Evolutionary conservation across 2,888 invertebrate species (phyloP).

Genomic region (Drosophila pseudotakahashii): DNA sequence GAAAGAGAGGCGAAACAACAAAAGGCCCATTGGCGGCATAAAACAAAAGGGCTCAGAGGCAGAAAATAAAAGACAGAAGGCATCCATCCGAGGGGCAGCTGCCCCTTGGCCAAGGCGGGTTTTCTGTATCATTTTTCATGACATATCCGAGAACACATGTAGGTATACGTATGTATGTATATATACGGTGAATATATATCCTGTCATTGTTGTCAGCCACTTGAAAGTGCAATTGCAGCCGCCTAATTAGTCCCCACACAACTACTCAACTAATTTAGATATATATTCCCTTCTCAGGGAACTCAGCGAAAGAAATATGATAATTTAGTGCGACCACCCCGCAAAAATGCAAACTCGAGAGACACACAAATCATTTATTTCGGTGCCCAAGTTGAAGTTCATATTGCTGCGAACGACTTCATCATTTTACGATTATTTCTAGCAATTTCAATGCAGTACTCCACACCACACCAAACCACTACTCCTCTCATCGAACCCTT

Average conservation of each 20-base stretch:
- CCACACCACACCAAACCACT: too few relatives aligned
- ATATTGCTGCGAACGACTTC: conserved; percentile 60
- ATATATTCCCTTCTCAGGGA: background rate
- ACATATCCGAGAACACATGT: conserved; percentile 44
- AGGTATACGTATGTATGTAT: conserved; percentile 17
- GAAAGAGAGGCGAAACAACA: conserved; percentile 54
- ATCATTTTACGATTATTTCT: conserved; percentile 78
- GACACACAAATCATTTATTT: conserved; percentile 69
- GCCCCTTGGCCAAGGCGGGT: conserved; percentile 56
- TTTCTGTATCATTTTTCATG: conserved; percentile 79
- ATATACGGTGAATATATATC: conserved; percentile 46
- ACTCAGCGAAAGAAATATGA: conserved; percentile 38
- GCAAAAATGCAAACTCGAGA: conserved; percentile 44
- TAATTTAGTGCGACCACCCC: conserved; percentile 75
- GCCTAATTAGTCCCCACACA: conserved; percentile 62
- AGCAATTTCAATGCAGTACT: conserved; percentile 74
- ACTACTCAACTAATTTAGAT: conserved; percentile 46
- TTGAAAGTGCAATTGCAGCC: conserved; percentile 74
- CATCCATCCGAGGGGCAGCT: conserved; percentile 55
- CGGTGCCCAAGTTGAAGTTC: conserved; percentile 40
- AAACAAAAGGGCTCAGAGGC: conserved; percentile 78
- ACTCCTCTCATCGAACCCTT: conserved; percentile 20
- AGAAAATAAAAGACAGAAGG: conserved; percentile 57
- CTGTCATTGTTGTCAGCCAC: conserved; percentile 67
- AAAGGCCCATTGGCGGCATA: conserved; percentile 73